Evolutionary conservation across 2,888 invertebrate genomes (phyloP).

Genomic region (Caenorhabditis zanzibari): DNA sequence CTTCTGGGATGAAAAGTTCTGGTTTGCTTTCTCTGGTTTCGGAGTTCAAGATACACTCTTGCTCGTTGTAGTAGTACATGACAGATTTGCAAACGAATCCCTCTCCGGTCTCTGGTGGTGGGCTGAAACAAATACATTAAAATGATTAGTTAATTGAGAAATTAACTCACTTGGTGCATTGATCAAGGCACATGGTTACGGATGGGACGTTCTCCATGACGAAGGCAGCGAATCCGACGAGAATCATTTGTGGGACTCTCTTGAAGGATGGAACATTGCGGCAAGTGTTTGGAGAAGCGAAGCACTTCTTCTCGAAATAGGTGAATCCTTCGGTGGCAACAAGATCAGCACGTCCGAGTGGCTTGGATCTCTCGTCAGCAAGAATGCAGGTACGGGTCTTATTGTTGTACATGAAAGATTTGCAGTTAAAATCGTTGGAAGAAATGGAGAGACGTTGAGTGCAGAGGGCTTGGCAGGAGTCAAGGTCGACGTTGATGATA

Average conservation of each 20-base stretch:
- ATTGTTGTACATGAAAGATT: conserved; percentile 83
- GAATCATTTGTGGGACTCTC: conserved; percentile 83
- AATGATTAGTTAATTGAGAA: conserved; percentile 44
- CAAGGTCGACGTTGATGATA: conserved; percentile 80
- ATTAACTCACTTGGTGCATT: conserved; percentile 80
- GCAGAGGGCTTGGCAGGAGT: conserved; percentile 81
- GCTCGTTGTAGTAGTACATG: conserved; percentile 84
- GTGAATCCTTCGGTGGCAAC: conserved; percentile 78
- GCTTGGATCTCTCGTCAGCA: conserved; percentile 82
- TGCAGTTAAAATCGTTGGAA: conserved; percentile 83
- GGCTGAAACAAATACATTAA: conserved; percentile 45
- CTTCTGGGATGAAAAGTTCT: conserved; percentile 83
- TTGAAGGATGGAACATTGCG: conserved; percentile 82
- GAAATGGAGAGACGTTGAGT: conserved; percentile 80
- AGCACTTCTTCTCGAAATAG: conserved; percentile 83
- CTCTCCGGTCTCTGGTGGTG: conserved; percentile 83
- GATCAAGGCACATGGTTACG: conserved; percentile 83
- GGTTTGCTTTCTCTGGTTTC: conserved; percentile 82
- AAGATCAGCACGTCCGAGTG: conserved; percentile 81
- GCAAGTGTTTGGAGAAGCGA: conserved; percentile 83
- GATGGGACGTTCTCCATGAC: conserved; percentile 84
- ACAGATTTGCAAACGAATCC: conserved; percentile 83
- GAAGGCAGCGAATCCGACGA: conserved; percentile 83
- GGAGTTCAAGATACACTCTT: conserved; percentile 83
- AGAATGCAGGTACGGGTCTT: conserved; percentile 79